Evolutionary conservation across 2,888 invertebrate genomes (phyloP).

Genomic region (Anticlea derivata): DNA sequence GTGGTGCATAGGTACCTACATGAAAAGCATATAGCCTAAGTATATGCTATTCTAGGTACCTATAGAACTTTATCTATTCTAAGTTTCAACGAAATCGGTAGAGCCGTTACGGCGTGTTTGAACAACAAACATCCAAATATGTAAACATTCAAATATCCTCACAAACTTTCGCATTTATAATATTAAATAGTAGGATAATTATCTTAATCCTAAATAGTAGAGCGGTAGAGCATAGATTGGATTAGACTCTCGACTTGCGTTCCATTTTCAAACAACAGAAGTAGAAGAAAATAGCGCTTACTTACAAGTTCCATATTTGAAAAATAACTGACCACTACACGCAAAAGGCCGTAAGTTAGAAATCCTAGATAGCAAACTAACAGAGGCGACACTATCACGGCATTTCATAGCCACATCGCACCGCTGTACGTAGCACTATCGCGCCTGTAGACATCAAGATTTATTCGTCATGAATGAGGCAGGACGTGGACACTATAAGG

Average conservation of each 20-base stretch:
- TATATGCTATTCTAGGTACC: no score
- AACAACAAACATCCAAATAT: no score
- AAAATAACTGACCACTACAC: slow-evolving; percentile 22
- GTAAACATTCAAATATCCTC: no score
- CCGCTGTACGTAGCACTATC: slow-evolving; percentile 56
- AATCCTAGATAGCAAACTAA: slow-evolving; percentile 49
- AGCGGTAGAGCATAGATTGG: no score
- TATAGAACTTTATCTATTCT: no score
- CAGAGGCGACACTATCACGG: slow-evolving; percentile 49
- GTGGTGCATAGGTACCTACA: no score
- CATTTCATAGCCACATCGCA: slow-evolving; percentile 50
- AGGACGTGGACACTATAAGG: slow-evolving; percentile 60
- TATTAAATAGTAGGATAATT: no score
- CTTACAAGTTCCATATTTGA: slow-evolving; percentile 14
- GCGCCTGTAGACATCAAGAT: slow-evolving; percentile 67
- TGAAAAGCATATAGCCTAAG: no score
- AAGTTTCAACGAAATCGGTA: no score
- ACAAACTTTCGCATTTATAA: no score
- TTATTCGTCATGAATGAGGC: slow-evolving; percentile 68
- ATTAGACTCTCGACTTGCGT: no score
- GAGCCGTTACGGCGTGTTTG: no score
- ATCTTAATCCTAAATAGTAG: background rate
- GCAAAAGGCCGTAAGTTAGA: slow-evolving; percentile 33
- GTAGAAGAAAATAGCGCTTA: background rate
- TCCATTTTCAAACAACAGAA: slow-evolving; percentile 4